A percentile compares a stretch with the other conserved stretches of the same genome.
phyloP scores from a whole-genome alignment of 2,888 invertebrate species.

The Eupithecia dodoneata region DNA sequence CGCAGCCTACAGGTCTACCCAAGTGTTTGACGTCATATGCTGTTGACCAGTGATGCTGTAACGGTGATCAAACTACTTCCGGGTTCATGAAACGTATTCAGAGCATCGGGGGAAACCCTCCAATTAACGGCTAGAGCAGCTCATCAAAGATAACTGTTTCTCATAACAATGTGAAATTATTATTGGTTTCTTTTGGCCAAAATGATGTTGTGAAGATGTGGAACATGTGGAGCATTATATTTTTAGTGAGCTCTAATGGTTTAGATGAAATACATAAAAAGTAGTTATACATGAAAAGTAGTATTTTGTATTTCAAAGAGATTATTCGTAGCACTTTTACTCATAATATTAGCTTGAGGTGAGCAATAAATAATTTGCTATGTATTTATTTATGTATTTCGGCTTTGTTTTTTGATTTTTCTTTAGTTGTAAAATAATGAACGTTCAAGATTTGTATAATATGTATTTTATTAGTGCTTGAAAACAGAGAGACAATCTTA shows the following conservation, averaged over 20 bases:
- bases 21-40: not conserved
- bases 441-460: too few relatives aligned
- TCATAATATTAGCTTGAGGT: too few relatives aligned
- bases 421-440: too few relatives aligned
- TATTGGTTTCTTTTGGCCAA: not conserved
- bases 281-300: too few relatives aligned
- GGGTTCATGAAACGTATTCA: conserved; percentile 8
- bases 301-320: too few relatives aligned
- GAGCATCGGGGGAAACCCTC: conserved; percentile 11
- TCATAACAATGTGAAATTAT: not conserved
- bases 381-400: too few relatives aligned
- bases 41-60: not conserved
- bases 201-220: not conserved
- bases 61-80: not conserved
- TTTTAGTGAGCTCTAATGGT: not conserved
- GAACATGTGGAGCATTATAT: not conserved
- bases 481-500: not conserved
- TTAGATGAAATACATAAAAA: too few relatives aligned
- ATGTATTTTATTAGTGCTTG: too few relatives aligned
- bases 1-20: not conserved
- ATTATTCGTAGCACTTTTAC: too few relatives aligned
- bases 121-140: not conserved
- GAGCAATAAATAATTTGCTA: too few relatives aligned
- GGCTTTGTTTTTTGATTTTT: too few relatives aligned
- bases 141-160: not conserved